Percentiles rank a stretch among this genome's conserved stretches.
Conservation (phyloP, 2,888 invertebrate genomes). For the Meganola albula region DNA sequence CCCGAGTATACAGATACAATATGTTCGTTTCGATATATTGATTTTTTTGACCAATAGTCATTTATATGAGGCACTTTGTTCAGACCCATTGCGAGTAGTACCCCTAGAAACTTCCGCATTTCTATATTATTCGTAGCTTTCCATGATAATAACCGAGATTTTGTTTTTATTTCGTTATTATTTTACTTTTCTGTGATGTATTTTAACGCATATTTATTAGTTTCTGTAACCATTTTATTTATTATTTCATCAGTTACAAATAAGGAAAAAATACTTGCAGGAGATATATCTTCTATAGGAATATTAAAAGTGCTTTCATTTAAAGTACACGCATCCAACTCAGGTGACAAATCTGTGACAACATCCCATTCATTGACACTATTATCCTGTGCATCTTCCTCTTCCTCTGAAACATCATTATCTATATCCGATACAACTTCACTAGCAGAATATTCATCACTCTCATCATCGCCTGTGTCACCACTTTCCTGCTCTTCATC, state of each 20-base stretch:
- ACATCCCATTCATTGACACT: not conserved
- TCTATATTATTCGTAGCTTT: slow-evolving; percentile 13
- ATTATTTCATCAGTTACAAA: slow-evolving; percentile 14
- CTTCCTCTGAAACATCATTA: slow-evolving; percentile 11
- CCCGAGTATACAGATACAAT: slow-evolving; percentile 21
- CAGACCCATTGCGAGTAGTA: slow-evolving; percentile 13
- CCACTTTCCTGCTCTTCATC: slow-evolving; percentile 1
- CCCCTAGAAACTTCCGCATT: slow-evolving; percentile 18
- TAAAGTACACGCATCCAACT: slow-evolving; percentile 13
- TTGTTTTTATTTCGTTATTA: slow-evolving; percentile 7
- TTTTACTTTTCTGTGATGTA: slow-evolving; percentile 1
- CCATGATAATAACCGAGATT: too few species aligned
- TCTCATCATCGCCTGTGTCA: not conserved
- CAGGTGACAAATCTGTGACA: slow-evolving; percentile 11
- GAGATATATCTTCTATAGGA: slow-evolving; percentile 13
- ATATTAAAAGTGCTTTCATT: slow-evolving; percentile 15
- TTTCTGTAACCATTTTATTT: slow-evolving; percentile 17
- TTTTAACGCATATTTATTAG: slow-evolving; percentile 17
- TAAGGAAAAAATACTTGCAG: slow-evolving; percentile 1
- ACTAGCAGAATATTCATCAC: slow-evolving; percentile 13
- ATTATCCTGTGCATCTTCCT: slow-evolving; percentile 5
- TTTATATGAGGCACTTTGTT: slow-evolving; percentile 1
- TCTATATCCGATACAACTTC: slow-evolving; percentile 17
- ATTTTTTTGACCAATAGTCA: slow-evolving; percentile 15
- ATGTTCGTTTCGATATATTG: slow-evolving; percentile 24